A percentile compares a stretch with the other conserved stretches of the same genome.
These are phyloP conservation scores for Hymenopus coronatus DNA, from an alignment of 2,888 invertebrate genomes.

Conservation along the genomic window DNA sequence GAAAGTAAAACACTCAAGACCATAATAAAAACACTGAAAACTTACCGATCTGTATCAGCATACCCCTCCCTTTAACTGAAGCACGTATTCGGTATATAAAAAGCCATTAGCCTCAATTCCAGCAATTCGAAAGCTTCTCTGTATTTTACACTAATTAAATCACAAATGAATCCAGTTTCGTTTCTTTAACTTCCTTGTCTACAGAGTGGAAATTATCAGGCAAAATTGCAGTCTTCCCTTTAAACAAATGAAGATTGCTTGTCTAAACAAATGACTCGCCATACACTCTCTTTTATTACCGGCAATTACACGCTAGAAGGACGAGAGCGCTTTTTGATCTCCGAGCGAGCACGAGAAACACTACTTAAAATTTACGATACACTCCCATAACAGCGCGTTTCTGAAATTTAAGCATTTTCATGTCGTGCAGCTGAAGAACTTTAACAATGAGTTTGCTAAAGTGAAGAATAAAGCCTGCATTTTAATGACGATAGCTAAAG, in stretches of 20 bases:
- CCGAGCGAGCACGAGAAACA: conserved; percentile 19
- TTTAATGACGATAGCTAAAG: no score
- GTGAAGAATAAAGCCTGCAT: no score
- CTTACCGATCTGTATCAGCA: no score
- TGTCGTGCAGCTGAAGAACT: no score
- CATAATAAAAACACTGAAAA: no score
- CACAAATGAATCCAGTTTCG: not conserved
- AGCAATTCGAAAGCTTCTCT: not conserved
- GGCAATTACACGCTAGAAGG: conserved; percentile 35
- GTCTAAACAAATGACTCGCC: not conserved
- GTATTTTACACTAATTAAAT: not conserved
- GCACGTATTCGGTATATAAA: no score
- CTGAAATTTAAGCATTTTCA: not conserved
- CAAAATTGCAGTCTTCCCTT: not conserved
- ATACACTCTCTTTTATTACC: conserved; percentile 29
- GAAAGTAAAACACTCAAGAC: no score
- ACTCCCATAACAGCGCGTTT: not conserved
- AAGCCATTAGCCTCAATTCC: no score
- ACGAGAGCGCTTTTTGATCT: conserved; percentile 29
- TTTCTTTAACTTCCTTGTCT: not conserved
- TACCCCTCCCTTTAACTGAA: no score
- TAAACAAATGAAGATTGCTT: not conserved
- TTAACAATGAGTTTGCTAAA: no score
- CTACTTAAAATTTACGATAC: not conserved
- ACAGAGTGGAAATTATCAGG: not conserved